phyloP scores from a whole-genome alignment of 1,140 invertebrate genomes.

The Papilio machaon region DNA sequence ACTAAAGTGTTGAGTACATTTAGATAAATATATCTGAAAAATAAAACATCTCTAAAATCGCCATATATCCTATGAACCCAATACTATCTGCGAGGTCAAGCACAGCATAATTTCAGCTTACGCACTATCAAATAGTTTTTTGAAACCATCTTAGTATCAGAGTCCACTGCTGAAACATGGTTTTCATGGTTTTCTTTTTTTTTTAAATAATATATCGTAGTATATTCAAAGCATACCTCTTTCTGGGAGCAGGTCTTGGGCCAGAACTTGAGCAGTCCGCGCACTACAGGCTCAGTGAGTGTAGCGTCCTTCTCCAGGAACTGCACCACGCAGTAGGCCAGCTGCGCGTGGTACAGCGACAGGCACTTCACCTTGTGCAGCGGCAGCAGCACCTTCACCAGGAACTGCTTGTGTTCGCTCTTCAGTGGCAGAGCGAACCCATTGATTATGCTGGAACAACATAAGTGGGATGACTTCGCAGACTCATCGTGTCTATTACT shows the following conservation, averaged over 20 bases:
- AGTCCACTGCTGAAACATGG: too few species aligned
- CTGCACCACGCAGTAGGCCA: conserved; percentile 99
- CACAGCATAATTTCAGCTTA: too few species aligned
- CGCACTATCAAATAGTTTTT: too few species aligned
- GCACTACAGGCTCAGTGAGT: conserved; percentile 97
- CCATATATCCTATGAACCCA: too few species aligned
- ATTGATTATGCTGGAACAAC: conserved; percentile 96
- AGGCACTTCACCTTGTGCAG: conserved; percentile 98
- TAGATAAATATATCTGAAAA: too few species aligned
- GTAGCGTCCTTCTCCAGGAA: conserved; percentile 99
- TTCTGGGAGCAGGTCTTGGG: conserved; percentile 99
- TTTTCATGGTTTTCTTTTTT: too few species aligned
- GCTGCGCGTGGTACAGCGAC: conserved; percentile 97
- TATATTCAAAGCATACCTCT: conserved; percentile 83
- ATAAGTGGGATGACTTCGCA: neutral
- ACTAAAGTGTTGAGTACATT: too few species aligned
- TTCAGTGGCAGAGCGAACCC: conserved; percentile 99
- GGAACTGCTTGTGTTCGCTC: conserved; percentile 98
- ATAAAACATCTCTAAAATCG: too few species aligned
- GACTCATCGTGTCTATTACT: too few species aligned
- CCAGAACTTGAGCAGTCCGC: conserved; percentile 99
- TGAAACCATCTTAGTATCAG: too few species aligned
- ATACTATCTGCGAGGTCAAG: too few species aligned
- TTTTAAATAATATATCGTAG: too few species aligned
- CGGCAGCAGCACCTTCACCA: conserved; percentile 98